Conservation (phyloP, 2,797 vertebrate genomes). For the Lepidocolaptes lacrymiger region DNA sequence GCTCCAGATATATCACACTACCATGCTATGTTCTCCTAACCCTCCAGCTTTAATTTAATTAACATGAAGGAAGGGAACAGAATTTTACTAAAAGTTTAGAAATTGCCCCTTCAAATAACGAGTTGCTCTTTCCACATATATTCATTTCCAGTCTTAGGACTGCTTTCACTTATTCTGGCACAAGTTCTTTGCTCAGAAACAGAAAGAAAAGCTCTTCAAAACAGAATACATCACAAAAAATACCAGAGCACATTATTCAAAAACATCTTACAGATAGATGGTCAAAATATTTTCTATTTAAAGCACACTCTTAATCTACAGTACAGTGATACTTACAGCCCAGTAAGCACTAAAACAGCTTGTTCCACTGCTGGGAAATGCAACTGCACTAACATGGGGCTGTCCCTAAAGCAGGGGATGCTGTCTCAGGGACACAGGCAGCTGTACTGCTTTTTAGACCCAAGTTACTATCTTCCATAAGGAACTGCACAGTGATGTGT, state of each 20-base stretch:
- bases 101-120: background rate
- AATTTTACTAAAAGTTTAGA: constrained; percentile 43
- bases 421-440: background rate
- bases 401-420: background rate
- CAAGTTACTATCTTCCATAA: background rate
- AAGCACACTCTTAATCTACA: background rate
- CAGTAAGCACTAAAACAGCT: background rate
- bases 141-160: constrained; percentile 11
- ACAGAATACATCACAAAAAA: background rate
- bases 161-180: background rate
- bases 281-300: background rate
- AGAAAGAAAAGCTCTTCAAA: background rate
- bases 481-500: background rate
- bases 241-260: background rate
- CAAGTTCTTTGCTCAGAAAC: background rate
- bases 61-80: constrained; percentile 12
- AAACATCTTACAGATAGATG: background rate
- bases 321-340: background rate
- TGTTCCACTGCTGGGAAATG: background rate
- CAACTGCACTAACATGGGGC: background rate
- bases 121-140: background rate
- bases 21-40: background rate
- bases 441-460: background rate
- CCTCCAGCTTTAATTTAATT: constrained; percentile 14
- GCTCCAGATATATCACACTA: background rate